Evolutionary conservation across 2,113 vertebrate species (phyloP), one percentile per base, ranked within the genome.

Genomic region (Thomomys bottae): DNA sequence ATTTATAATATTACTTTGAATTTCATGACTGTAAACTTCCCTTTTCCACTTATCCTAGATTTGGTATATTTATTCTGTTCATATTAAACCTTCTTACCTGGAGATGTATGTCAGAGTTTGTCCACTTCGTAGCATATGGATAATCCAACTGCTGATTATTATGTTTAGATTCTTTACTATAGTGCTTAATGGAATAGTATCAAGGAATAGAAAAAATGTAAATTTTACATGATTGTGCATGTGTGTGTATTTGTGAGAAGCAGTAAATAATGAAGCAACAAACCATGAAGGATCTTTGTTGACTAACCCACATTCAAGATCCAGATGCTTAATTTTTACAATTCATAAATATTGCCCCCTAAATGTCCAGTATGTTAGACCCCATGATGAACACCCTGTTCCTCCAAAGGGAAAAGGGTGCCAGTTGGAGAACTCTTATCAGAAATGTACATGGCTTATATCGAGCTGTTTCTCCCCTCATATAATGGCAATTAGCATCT

Each of bases 1-100:
- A 83, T 73, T 93, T 67, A 34, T 83, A 12, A 32, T 40, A 88
- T 73, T 63, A 38, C 18, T 64, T 34, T 94, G 24, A 91, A 54
- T 84, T 87, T 18, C 42, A 32, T 72, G 67, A 49, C 75, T 87
- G 0, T 8, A 83, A 54, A 90, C 6, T 78, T 8, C 1, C 8
- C 0, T 0, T 84, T 82, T 86, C 18, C 0, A 18, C 10, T 71
- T 36, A 77, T 23, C 5, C 0, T 4, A 42, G 12, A 45, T 66
- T 72, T 20, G 28, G 17, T 7, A 8, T 28, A 9, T 28, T 88
- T 54, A 67, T 73, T 92, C 18, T 5, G 9, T 21, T 71, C 54
- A 18, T 8, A 1, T 32, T 54, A 28, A 21, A 20, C 30, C 14
- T 45, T 59, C 26, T 26, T 84, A 54, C 63, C 5, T 63, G 34